phyloP scores from a whole-genome alignment of 2,113 vertebrate genomes.

The Epinephelus moara region DNA sequence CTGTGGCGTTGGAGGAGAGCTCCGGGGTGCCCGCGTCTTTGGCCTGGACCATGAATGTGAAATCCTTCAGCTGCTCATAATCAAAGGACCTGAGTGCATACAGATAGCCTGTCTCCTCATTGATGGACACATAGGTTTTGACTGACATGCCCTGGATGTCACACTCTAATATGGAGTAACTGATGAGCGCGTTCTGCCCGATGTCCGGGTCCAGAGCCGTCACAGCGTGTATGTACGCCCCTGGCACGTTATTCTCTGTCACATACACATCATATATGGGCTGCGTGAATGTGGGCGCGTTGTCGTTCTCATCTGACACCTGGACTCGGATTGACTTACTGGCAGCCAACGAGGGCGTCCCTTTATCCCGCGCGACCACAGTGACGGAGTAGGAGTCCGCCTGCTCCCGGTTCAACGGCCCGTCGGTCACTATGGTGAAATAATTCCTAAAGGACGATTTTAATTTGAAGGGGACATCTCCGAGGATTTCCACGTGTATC shows the following conservation, averaged over 20 bases:
- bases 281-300: conserved; percentile 94
- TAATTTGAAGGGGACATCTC: conserved; percentile 94
- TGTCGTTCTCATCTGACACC: conserved; percentile 97
- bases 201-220: conserved; percentile 93
- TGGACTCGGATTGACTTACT: conserved; percentile 95
- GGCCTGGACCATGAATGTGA: conserved; percentile 94
- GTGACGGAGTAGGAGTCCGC: conserved; percentile 94
- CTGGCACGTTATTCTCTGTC: conserved; percentile 97
- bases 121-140: conserved; percentile 98
- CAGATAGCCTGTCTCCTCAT: conserved; percentile 96
- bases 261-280: conserved; percentile 94
- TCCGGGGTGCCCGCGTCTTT: conserved; percentile 88
- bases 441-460: conserved; percentile 96
- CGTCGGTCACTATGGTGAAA: conserved; percentile 96
- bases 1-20: conserved; percentile 91
- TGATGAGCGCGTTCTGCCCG: conserved; percentile 92
- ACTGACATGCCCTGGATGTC: conserved; percentile 98
- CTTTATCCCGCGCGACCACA: conserved; percentile 92
- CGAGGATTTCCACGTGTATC: conserved; percentile 93
- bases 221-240: conserved; percentile 97
- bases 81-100: conserved; percentile 97
- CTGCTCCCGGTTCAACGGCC: conserved; percentile 92
- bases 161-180: conserved; percentile 95
- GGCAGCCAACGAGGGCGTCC: conserved; percentile 90
- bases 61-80: conserved; percentile 96